Evolutionary conservation across 2,797 vertebrate species (phyloP).

Genomic region (Cheirogaleus major): DNA sequence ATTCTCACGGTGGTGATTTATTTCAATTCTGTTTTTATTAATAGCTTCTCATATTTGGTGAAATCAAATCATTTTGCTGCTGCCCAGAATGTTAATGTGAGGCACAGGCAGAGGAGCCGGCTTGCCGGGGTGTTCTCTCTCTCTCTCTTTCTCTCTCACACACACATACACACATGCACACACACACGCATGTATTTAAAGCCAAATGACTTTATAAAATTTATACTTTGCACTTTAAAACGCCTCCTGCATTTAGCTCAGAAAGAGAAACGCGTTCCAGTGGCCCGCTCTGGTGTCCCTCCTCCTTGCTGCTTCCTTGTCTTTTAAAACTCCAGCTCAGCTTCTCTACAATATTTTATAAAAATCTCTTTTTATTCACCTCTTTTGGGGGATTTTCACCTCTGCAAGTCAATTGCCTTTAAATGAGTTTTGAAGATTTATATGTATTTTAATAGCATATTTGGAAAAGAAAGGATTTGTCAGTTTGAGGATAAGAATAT

Average conservation of each 20-base stretch:
- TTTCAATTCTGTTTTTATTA: slow-evolving; percentile 72
- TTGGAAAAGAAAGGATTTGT: slow-evolving; percentile 51
- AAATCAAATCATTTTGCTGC: slow-evolving; percentile 52
- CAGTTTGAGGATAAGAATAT: background rate
- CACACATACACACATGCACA: background rate
- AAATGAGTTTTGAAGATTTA: slow-evolving; percentile 30
- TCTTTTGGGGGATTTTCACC: background rate
- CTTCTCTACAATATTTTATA: background rate
- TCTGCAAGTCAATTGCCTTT: slow-evolving; percentile 46
- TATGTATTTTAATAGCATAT: slow-evolving; percentile 34
- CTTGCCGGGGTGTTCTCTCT: background rate
- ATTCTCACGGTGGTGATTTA: background rate
- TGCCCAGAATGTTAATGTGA: slow-evolving; percentile 43
- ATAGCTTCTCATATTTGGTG: slow-evolving; percentile 64
- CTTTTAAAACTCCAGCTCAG: background rate
- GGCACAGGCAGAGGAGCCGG: background rate
- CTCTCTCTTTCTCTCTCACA: too few species aligned
- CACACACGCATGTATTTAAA: background rate
- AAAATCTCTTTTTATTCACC: background rate
- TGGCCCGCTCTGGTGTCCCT: background rate
- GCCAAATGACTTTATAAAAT: background rate
- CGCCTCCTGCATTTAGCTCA: background rate
- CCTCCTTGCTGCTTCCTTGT: background rate
- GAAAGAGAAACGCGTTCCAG: background rate
- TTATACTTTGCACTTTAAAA: slow-evolving; percentile 39